Evolutionary conservation across 2,113 vertebrate genomes (phyloP), one percentile per base, ranked within the genome.

Genomic region (Scortum barcoo): DNA sequence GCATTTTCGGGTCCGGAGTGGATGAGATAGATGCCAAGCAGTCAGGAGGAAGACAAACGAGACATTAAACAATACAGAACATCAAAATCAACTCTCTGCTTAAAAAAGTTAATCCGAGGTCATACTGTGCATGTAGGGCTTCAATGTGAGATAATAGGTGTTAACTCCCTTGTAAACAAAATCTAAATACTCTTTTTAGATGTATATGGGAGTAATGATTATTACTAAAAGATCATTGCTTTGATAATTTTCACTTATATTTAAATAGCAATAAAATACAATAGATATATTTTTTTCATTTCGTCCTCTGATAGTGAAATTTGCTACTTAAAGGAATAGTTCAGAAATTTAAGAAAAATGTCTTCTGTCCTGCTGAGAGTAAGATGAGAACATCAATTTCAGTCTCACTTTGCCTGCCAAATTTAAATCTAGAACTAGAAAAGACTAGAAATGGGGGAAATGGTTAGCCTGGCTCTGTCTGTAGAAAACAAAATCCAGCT

Each of bases 11-110:
- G 51, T 79, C 67, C 72, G 26, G 56, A 60, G 58, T 78, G 72
- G 54, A 65, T 40, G 60, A 56, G 60, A 71, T 19, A 48, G 30
- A 63, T 54, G 62, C 51, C 56, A 57, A 73, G 63, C 48, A 74
- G 53, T 63, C 61, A 79, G 44, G 42, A 72, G 72, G 33, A 72
- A 79, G 74, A 84, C 63, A 83, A 77, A 84, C 48, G 50, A 72
- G 19, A 80, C 36, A 40, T 40, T 78, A 51, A 72, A 48, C 44
- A 66, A 65, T 42, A 42, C 4, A n/a, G 20, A 67, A 36, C 40
- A 65, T 77, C 28, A 63, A 28, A 50, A 84, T 57, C 10, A 13
- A 60, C 53, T 44, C 33, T 53, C 1, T 53, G 28, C 75, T 50
- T 70, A 20, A 72, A 62, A 54, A 67, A 56, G 51, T 44, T 51